These are phyloP conservation scores for Rhea pennata DNA, from an alignment of 2,113 vertebrate species.

Conservation along the genomic window DNA sequence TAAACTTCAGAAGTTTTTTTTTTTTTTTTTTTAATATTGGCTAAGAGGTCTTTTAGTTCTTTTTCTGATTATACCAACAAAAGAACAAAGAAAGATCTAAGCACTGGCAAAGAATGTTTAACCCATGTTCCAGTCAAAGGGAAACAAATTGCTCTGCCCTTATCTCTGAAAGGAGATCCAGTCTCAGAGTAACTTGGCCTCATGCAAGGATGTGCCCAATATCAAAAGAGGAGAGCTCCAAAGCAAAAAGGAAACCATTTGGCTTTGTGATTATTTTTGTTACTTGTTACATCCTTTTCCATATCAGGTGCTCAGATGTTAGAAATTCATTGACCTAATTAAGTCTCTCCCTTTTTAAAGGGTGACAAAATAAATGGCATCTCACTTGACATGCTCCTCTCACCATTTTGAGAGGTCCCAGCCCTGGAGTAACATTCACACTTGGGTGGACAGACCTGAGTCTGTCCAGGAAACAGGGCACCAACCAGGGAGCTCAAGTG, in stretches of 20 bases:
- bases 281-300: neutral
- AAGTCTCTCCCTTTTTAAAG: neutral
- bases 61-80: conserved; percentile 26
- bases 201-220: neutral
- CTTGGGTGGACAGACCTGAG: neutral
- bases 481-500: neutral
- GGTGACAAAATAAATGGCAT: neutral
- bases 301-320: accelerated
- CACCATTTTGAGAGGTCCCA: neutral
- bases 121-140: conserved; percentile 41
- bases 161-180: conserved; percentile 73
- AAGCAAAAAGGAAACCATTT: neutral
- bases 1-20: neutral
- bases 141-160: conserved; percentile 66
- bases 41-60: neutral
- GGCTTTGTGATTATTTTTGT: neutral
- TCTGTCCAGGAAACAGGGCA: accelerated
- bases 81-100: conserved; percentile 52
- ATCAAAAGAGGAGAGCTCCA: neutral
- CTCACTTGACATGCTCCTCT: accelerated
- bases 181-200: conserved; percentile 3
- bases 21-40: neutral
- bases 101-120: conserved; percentile 54
- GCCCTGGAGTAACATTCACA: neutral
- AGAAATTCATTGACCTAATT: neutral